Base-by-base conservation (phyloP, 2,888 invertebrate species). In the Dorcus parallelipipedus region DNA sequence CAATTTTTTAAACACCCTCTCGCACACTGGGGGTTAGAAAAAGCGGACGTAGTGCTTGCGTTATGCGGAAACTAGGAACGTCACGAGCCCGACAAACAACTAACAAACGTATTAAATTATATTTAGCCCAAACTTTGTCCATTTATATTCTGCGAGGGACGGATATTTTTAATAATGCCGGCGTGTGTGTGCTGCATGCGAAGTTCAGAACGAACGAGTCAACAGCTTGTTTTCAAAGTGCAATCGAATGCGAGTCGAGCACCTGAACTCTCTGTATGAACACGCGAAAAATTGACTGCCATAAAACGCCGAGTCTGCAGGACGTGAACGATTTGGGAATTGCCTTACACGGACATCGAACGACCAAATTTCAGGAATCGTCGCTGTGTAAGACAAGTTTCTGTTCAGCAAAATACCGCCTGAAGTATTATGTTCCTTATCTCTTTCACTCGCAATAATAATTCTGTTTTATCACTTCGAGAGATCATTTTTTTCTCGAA, bases 321-420 rank as follows among this genome's bases (percentile, higher is more conserved):
- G 67, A 72, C 71, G 70, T 69, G 71, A 70, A 70, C 71, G 70
- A 69, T 70, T 70, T 67, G 65, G 67, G 67, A 71, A 70, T 70
- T 65, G 64, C 67, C 63, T 65, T 66, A 64, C 62, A 51, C 55
- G 45, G 45, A 45, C 45, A 23, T 45, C 23, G 17, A 45, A 17
- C 23, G 26, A 33, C 26, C 26, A 33, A 33, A 33, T 33, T 33
- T 33, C 26, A 33, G 26, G 6, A 33, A 33, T 33, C 26, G 26
- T 33, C 26, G 26, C 26, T 4, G 26, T 33, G 6, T 33, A 33
- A 33, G 26, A 33, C 26, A 33, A 33, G 26, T 7, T 33, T 33
- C 26, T 33, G 26, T 33, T 33, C 26, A 33, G 26, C 20, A 20
- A 20, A 20, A 20, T 20, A 20, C 20, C 3, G 20, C 26, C 7